Base-by-base conservation (phyloP, 1,140 invertebrate genomes). In the Meloidogyne hapla region DNA sequence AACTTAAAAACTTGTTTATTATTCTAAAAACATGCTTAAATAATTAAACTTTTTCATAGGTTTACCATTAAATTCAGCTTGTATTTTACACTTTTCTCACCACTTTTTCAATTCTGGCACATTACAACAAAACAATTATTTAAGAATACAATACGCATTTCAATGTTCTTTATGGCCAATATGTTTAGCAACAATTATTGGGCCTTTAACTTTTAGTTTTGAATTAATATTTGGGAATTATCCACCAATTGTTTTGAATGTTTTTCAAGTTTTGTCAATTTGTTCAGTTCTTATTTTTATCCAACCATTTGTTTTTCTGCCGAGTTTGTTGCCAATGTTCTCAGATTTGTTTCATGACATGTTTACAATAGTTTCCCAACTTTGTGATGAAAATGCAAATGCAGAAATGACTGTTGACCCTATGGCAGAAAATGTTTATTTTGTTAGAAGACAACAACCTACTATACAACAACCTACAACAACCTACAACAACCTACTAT, bases 91-190 rank as follows among this genome's bases (percentile, higher is more conserved):
- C 48, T 81, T 83, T 48, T 75, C 69, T 56, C 83, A 83, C 45
- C 23, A 64, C 13, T 80, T 83, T 68, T 48, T 67, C 23, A 80
- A 80, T 71, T 33, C 77, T 33, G 80, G 77, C 10, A 42, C 48
- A 42, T 26, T 26, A 28, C 81, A 81, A 26, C 71, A 76, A 25
- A 69, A 40, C 15, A 78, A 66, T 64, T 45, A 28, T 71, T 21
- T 38, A 26, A 23, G 81, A 45, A 65, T 81, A 10, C 45, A 83
- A 61, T 81, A 81, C 56, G 80, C 80, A 15, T 83, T 81, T 70
- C 33, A 79, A 72, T 81, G 80, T 64, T 69, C 73, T 26, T 63
- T 81, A 18, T 56, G 70, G 62, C 81, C 80, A 12, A 77, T 48
- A n/a, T 23, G 76, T 13, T 67, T 76, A 12, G 68, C 77, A 12